Conservation (phyloP, 2,888 invertebrate species). For the Oscheius sp. region DNA sequence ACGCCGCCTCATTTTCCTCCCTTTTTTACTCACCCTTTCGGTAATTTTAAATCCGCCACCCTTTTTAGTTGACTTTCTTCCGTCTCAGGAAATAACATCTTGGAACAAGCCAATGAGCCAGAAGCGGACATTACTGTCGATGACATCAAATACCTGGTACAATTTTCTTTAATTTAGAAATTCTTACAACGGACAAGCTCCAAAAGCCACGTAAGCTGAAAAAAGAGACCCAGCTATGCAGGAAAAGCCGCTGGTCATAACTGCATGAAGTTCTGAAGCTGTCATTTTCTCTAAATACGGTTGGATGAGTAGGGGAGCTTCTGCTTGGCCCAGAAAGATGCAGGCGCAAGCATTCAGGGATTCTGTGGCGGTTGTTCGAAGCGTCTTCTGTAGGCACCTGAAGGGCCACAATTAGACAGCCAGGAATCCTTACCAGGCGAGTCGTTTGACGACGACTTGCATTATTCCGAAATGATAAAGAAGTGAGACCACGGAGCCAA, state of each 20-base stretch:
- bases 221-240: slow-evolving; percentile 91
- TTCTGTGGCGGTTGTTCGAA: slow-evolving; percentile 91
- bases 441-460: slow-evolving; percentile 50
- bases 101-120: slow-evolving; percentile 88
- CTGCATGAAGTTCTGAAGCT: slow-evolving; percentile 88
- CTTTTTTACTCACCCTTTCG: slow-evolving; percentile 47
- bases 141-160: slow-evolving; percentile 79
- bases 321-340: slow-evolving; percentile 86
- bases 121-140: slow-evolving; percentile 97
- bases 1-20: not conserved
- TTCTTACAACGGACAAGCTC: slow-evolving; percentile 53
- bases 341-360: slow-evolving; percentile 92
- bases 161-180: not conserved
- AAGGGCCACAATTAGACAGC: not conserved
- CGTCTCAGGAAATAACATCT: slow-evolving; percentile 91
- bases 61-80: slow-evolving; percentile 82
- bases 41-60: slow-evolving; percentile 80
- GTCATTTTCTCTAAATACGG: slow-evolving; percentile 89
- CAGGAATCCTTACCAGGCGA: slow-evolving; percentile 36
- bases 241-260: slow-evolving; percentile 94
- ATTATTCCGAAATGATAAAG: slow-evolving; percentile 70
- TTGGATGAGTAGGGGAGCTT: slow-evolving; percentile 88
- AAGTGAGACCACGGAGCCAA: slow-evolving; percentile 67
- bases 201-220: slow-evolving; percentile 85
- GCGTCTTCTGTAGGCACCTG: slow-evolving; percentile 44